Conservation (phyloP, 2,888 invertebrate genomes). For the Yponomeuta cagnagella region DNA sequence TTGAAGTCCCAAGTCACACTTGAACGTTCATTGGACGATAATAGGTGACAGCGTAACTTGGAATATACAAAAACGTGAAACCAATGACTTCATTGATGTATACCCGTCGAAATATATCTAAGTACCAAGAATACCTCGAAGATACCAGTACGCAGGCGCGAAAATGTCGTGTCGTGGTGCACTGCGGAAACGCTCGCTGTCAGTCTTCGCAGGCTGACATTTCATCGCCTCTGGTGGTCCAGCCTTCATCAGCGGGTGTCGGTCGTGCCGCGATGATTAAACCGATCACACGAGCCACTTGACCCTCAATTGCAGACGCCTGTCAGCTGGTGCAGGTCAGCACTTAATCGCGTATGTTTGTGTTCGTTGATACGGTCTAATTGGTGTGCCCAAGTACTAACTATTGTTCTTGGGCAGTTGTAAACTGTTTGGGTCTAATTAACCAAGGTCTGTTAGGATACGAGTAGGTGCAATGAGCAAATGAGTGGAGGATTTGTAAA, state of each 20-base stretch:
- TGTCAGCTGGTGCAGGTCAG: not conserved
- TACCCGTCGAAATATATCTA: no score
- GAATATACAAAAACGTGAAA: no score
- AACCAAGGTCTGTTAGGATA: not conserved
- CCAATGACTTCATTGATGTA: no score
- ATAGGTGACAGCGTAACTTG: no score
- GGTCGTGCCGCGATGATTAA: not conserved
- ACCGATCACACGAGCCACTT: conserved; percentile 9
- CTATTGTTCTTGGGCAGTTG: no score
- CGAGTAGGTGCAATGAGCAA: not conserved
- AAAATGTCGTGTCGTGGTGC: not conserved
- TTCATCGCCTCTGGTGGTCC: not conserved
- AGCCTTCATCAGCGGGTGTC: not conserved
- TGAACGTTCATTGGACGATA: no score
- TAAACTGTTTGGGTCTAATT: no score
- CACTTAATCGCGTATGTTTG: conserved; percentile 4
- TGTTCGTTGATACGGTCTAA: not conserved
- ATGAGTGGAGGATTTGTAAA: no score
- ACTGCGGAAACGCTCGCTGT: not conserved
- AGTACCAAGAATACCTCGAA: no score
- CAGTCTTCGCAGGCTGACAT: not conserved
- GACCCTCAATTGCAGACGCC: not conserved
- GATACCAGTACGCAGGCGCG: no score
- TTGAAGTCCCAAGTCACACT: no score
- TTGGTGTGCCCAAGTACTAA: not conserved